Base-by-base conservation (phyloP, 2,888 invertebrate genomes). In the Molorchus minor region DNA sequence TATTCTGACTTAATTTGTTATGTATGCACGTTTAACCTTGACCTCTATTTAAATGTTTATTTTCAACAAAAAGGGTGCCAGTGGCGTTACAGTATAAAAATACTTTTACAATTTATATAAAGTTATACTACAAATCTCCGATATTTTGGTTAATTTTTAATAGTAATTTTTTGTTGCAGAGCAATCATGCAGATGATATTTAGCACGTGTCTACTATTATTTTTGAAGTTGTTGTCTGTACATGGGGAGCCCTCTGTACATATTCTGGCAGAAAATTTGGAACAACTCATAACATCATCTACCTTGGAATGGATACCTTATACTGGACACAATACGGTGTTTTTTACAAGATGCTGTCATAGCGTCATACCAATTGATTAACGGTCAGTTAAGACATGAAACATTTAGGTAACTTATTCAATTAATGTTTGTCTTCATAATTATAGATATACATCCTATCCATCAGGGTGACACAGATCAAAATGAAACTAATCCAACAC, bases 241-340 rank as follows among this genome's bases (percentile, higher is more conserved):
- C 52, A 41, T 13, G 63, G 68, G 20, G 75, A 77, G 52, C 71
- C 72, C 4, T 70, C 74, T 16, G 79, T 78, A 3, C 75, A 78
- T 59, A 76, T 77, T 49, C 65, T 80, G 30, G 73, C 79, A 0
- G 77, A 72, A 68, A 80, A 80, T 70, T 68, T 78, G 52, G 86
- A 87, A 61, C 92, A 92, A 79, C 83, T 88, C 55, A 83, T 91
- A 52, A 93, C 93, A 2, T 94, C 93, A 4, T 91, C 89, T 72
- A 91, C 92, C 0, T 83, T 93, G 49, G 86, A 86, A 74, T 94
- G 93, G 93, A 84, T 89, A 49, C 84, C 86, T 0, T 81, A 77
- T 62, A 82, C 82, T 65, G 76, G 80, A 13, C 80, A 82, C 17
- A 72, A 73, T 49, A 61, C 68, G 15, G 45, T 45, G n/a, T 83